phyloP scores from a whole-genome alignment of 1,140 invertebrate genomes.

The Drosophila leontia region DNA sequence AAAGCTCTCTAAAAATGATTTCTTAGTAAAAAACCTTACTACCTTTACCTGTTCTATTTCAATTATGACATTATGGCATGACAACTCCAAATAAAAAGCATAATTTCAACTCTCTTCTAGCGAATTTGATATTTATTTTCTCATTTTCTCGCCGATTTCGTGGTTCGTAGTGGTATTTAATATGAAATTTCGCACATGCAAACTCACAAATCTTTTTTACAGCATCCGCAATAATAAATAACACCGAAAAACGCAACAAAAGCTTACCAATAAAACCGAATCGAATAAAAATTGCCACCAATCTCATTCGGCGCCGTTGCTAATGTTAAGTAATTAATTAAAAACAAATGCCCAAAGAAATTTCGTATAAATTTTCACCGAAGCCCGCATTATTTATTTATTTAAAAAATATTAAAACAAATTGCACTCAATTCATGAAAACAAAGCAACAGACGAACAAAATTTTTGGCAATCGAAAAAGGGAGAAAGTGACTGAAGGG shows the following conservation, averaged over 20 bases:
- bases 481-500: constrained; percentile 50
- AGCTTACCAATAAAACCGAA: constrained; percentile 17
- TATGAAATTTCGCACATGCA: constrained; percentile 31
- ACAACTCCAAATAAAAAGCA: background rate
- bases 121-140: constrained; percentile 12
- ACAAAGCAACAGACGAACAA: constrained; percentile 20
- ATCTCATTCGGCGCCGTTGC: constrained; percentile 49
- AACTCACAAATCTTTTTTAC: constrained; percentile 14
- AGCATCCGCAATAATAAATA: constrained; percentile 3
- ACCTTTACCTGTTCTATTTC: background rate
- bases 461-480: constrained; percentile 32
- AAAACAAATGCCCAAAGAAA: constrained; percentile 40
- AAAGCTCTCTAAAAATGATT: background rate
- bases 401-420: constrained; percentile 55
- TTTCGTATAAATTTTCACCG: constrained; percentile 29
- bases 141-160: constrained; percentile 3
- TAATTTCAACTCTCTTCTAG: background rate
- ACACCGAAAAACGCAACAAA: constrained; percentile 7
- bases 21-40: background rate
- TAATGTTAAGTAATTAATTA: constrained; percentile 65
- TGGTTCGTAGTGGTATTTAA: background rate
- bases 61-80: constrained; percentile 17
- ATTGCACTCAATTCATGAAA: constrained; percentile 47
- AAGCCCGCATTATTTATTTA: constrained; percentile 51
- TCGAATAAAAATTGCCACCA: constrained; percentile 34